Base-by-base conservation (phyloP, 2,888 invertebrate species). In the Agonum fuliginosum region DNA sequence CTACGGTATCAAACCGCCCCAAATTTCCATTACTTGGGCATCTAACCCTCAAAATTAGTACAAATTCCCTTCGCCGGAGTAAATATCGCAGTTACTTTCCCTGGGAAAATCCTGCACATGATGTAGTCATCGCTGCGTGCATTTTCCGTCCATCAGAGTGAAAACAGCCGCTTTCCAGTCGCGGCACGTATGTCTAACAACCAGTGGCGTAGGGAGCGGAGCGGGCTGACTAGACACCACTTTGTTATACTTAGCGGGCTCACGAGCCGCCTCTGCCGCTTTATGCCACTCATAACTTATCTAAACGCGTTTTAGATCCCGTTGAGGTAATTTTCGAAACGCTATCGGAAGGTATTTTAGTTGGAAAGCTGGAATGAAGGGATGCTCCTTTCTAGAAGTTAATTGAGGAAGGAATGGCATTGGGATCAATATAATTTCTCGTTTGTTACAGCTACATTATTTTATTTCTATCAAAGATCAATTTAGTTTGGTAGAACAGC, bases 211-310 rank as follows among this genome's bases (percentile, higher is more conserved):
- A 5, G 54, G 54, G 27, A 5, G 17, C 22, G 54, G 17, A 22
- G 22, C 22, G 67, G 54, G 24, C 3, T 10, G 54, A 41, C 10
- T 41, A 12, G 22, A 41, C 14, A 20, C 54, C 22, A 34, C 72
- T 54, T 72, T 72, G 72, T 72, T 73, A 58, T 58, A 73, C 73
- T 73, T 73, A 73, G 19, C 34, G 27, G 34, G 41, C 22, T 54
- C 30, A 72, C 48, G 51, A 62, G 62, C 27, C 46, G 58, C 24
- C 46, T 24, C 70, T 43, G 46, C n/a, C 41, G 37, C 67, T 75
- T 75, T 75, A 75, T 75, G 22, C n/a, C 20, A 30, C 67, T 48
- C 67, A 75, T 75, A 67, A 75, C 34, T 75, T 75, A 75, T 75
- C 75, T 67, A 67, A 75, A 75, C 48, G 75, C 34, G 51, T 67